phyloP scores from a whole-genome alignment of 1,140 invertebrate species.

The Penaeus chinensis region DNA sequence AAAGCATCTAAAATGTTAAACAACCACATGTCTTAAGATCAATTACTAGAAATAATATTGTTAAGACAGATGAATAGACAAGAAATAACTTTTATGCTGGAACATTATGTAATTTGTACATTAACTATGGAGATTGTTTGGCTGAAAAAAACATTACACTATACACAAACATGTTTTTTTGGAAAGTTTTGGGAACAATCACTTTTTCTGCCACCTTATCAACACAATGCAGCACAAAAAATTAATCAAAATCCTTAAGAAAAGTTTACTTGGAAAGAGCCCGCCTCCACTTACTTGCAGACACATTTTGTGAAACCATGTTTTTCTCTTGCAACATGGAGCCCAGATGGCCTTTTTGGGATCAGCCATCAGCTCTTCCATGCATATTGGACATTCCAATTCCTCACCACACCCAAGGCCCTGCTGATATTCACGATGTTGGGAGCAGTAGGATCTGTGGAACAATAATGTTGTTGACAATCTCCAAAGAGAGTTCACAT shows the following conservation, averaged over 20 bases:
- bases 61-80: background rate
- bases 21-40: background rate
- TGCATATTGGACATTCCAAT: slow-evolving; percentile 73
- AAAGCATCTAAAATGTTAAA: background rate
- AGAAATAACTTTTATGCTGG: background rate
- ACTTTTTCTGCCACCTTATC: background rate
- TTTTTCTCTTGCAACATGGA: slow-evolving; percentile 73
- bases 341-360: slow-evolving; percentile 71
- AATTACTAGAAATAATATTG: background rate
- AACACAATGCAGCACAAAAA: background rate
- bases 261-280: background rate
- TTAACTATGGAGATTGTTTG: too few relatives aligned
- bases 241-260: background rate
- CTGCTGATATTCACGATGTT: slow-evolving; percentile 69
- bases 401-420: slow-evolving; percentile 49
- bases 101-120: background rate
- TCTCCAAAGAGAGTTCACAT: too few relatives aligned
- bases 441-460: slow-evolving; percentile 73
- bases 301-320: slow-evolving; percentile 75
- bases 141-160: too few relatives aligned
- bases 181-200: background rate
- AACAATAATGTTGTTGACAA: slow-evolving; percentile 70
- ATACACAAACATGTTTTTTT: too few relatives aligned
- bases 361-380: slow-evolving; percentile 68
- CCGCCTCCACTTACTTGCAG: slow-evolving; percentile 70